Percentiles rank a stretch among this genome's conserved stretches.
Evolutionary conservation across 2,113 vertebrate genomes (phyloP).

Genomic region (Muntiacus muntjak): DNA sequence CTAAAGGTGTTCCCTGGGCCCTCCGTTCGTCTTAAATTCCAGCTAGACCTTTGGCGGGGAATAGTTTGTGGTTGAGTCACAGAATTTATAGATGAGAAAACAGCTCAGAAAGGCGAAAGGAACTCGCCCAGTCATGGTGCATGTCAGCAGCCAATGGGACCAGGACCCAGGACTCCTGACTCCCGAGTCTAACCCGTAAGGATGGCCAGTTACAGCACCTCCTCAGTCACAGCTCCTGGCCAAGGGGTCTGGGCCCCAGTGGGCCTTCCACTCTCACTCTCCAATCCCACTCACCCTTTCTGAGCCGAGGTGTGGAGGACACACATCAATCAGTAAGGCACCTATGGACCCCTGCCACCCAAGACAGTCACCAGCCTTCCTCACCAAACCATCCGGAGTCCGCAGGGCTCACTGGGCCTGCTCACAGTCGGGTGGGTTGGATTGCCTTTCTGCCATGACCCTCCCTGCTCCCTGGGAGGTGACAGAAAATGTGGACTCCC

Average conservation of each 20-base stretch:
- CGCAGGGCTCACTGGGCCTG: not conserved
- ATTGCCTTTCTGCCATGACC: not conserved
- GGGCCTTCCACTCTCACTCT: too few species aligned
- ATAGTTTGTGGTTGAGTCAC: not conserved
- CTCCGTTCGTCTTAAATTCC: not conserved
- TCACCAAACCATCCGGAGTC: not conserved
- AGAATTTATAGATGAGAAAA: not conserved
- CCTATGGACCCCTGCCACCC: too few species aligned
- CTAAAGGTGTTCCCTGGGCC: not conserved
- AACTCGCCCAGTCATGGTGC: not conserved
- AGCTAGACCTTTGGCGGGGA: not conserved
- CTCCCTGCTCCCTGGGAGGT: not conserved
- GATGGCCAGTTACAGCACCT: not conserved
- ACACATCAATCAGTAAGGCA: not conserved
- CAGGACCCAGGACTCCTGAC: not conserved
- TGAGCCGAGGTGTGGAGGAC: not conserved
- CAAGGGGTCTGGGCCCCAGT: accelerated
- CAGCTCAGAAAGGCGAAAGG: not conserved
- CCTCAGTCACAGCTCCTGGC: not conserved
- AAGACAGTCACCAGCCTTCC: not conserved
- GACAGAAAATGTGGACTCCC: not conserved
- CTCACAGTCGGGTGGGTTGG: not conserved
- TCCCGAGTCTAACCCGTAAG: accelerated
- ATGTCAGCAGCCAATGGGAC: not conserved
- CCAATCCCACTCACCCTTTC: not conserved